Conservation (phyloP, 2,797 vertebrate genomes). For the Numenius phaeopus region DNA sequence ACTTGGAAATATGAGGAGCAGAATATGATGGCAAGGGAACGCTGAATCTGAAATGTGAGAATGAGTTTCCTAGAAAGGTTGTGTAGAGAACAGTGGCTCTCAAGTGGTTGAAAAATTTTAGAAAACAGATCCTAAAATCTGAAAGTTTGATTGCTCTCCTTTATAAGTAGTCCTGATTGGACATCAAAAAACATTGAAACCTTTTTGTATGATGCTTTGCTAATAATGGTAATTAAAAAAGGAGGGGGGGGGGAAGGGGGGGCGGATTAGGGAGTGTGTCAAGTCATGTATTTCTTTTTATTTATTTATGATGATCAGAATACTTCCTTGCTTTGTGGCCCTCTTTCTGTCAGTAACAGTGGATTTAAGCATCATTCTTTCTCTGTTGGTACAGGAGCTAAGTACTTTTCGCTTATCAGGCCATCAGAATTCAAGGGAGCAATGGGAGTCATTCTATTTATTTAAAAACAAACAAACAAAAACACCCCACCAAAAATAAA, state of each 20-base stretch:
- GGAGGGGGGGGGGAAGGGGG: fast-evolving
- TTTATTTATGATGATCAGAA: background rate
- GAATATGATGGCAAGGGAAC: background rate
- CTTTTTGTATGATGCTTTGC: background rate
- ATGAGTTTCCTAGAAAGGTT: background rate
- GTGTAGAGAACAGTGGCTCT: background rate
- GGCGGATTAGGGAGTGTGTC: background rate
- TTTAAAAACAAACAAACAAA: background rate
- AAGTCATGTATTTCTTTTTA: background rate
- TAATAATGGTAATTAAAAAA: background rate
- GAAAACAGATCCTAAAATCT: background rate
- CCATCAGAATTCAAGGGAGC: background rate
- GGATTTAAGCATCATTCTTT: background rate
- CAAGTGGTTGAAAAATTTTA: background rate
- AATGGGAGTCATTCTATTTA: background rate
- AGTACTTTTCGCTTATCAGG: background rate
- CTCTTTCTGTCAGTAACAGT: background rate
- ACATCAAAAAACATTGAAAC: background rate
- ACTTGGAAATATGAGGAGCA: background rate
- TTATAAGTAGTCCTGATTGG: background rate
- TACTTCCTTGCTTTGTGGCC: background rate
- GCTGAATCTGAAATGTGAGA: background rate
- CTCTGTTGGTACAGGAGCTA: background rate
- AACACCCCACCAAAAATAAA: background rate
- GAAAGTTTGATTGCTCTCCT: background rate